Base-by-base conservation (phyloP, 2,888 invertebrate species). In the Clusia tigrina region DNA sequence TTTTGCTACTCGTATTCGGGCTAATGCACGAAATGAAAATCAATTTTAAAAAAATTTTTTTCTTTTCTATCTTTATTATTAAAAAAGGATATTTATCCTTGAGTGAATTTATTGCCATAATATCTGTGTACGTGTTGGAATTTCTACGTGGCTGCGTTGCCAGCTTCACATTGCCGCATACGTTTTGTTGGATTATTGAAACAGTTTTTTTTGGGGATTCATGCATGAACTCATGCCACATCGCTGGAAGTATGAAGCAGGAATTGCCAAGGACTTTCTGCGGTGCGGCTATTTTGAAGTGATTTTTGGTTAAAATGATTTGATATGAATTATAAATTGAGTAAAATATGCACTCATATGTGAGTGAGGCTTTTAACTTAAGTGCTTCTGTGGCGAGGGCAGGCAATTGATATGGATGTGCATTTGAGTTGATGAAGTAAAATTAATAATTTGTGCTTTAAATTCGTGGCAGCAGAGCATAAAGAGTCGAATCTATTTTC, bases 61-160 rank as follows among this genome's bases (percentile, higher is more conserved):
- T 24, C 24, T 25, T 54, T 18, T 25, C 26, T 26, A 23, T 18
- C 23, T 18, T 25, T 25, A 25, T 15, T 20, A 67, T 62, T 60
- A 66, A 67, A 64, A 67, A 65, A 55, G 65, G 66, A 68, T 68
- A 65, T 67, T 74, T 67, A 71, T 72, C 66, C 76, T 71, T 76
- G 73, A 70, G 72, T 70, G 73, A 79, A 80, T 78, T 80, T 80
- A 78, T 78, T 79, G 78, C 74, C 74, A 76, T 76, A 78, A 76
- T 75, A 76, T 69, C 71, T 67, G 60, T 58, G 71, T 76, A 75
- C 74, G 78, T 75, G 74, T 70, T 26, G 58, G 20, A 46, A 17
- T 48, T 9, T 42, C n/a, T 17, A 6, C n/a, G 12, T n/a, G 6
- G 42, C 42, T 23, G 9, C 22, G 51, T 58, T 57, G 59, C 63